phyloP scores from a whole-genome alignment of 1,140 invertebrate genomes.

The Zaprionus ghesquierei region DNA sequence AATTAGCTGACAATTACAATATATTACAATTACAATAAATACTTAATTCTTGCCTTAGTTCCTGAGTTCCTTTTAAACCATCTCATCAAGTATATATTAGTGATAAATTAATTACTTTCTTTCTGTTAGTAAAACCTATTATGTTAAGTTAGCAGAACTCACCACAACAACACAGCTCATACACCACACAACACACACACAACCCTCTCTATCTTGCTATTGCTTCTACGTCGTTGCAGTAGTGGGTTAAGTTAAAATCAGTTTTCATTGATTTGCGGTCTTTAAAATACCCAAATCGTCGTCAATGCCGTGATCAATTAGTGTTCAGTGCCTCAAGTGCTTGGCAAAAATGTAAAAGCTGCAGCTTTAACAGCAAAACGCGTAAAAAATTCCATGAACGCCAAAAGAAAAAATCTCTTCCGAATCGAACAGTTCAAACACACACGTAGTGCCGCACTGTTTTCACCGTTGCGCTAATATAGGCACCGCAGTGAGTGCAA shows the following conservation, averaged over 20 bases:
- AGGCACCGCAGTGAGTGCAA: constrained; percentile 62
- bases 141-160: neutral
- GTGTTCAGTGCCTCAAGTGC: constrained; percentile 51
- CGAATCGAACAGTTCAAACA: constrained; percentile 74
- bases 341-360: constrained; percentile 57
- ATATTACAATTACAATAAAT: too few species aligned
- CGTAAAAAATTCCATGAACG: constrained; percentile 56
- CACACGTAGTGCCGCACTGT: constrained; percentile 62
- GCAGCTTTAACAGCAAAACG: constrained; percentile 27
- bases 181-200: constrained; percentile 40
- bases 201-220: constrained; percentile 47
- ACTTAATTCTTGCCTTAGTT: too few species aligned
- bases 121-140: neutral
- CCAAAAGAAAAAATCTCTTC: constrained; percentile 70
- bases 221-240: constrained; percentile 72
- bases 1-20: too few species aligned
- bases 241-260: constrained; percentile 51
- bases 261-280: constrained; percentile 48
- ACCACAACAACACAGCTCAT: neutral
- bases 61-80: neutral
- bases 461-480: constrained; percentile 48
- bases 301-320: constrained; percentile 55
- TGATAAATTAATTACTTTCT: neutral
- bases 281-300: constrained; percentile 43
- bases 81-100: neutral